Percentiles rank a stretch among this genome's conserved stretches.
phyloP scores from a whole-genome alignment of 2,113 vertebrate genomes.

The Myiopsitta monachus region DNA sequence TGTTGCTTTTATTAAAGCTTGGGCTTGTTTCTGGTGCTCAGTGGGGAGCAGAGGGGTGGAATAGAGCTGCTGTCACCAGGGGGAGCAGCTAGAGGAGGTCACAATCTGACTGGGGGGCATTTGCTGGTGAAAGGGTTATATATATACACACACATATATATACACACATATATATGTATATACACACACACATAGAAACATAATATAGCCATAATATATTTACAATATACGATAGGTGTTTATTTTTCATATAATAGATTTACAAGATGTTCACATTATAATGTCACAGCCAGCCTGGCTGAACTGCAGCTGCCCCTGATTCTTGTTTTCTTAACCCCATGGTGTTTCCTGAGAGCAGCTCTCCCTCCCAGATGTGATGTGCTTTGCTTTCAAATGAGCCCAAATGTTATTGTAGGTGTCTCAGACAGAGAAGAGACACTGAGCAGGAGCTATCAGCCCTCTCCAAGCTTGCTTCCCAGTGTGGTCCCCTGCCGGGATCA shows the following conservation, averaged over 20 bases:
- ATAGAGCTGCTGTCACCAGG: background rate
- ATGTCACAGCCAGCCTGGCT: background rate
- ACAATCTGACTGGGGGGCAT: background rate
- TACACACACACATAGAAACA: background rate
- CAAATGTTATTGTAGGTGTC: constrained; percentile 51
- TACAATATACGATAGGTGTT: background rate
- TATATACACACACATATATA: background rate
- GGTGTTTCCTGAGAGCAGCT: accelerated
- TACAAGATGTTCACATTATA: background rate
- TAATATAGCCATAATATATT: background rate
- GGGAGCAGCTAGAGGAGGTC: background rate
- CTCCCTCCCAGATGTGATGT: accelerated
- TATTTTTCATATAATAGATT: background rate
- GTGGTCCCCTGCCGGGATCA: background rate
- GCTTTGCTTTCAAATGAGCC: background rate
- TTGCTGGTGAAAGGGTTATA: background rate
- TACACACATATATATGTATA: background rate
- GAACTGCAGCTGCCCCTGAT: background rate
- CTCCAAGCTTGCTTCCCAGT: background rate
- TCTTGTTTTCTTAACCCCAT: background rate
- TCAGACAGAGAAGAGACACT: background rate
- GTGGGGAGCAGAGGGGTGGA: background rate
- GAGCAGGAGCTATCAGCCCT: background rate
- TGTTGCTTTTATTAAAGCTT: background rate
- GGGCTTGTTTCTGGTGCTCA: background rate